Conservation (phyloP, 2,888 invertebrate genomes). For the Nudaria mundana region DNA sequence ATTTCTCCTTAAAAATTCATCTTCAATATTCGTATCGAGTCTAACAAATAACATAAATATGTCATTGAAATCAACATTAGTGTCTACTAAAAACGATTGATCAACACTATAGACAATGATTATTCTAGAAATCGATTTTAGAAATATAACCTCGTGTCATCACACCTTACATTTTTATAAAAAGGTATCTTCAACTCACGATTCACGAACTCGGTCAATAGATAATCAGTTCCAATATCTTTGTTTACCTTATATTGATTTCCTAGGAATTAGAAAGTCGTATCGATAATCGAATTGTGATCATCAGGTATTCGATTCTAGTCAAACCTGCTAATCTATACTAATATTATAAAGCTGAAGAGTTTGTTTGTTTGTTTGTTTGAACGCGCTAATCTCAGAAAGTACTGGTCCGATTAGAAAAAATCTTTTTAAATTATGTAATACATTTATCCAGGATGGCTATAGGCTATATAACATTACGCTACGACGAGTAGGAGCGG, state of each 20-base stretch:
- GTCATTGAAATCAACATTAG: background rate
- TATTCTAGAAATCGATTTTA: background rate
- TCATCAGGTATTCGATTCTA: slow-evolving; percentile 30
- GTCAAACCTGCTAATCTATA: slow-evolving; percentile 24
- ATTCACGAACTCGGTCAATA: slow-evolving; percentile 33
- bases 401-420: no score
- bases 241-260: slow-evolving; percentile 42
- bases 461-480: no score
- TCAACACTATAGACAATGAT: background rate
- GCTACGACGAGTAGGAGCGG: no score
- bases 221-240: slow-evolving; percentile 33
- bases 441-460: background rate
- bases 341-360: no score
- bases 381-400: no score
- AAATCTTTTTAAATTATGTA: no score
- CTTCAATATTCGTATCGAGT: background rate
- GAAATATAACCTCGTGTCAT: slow-evolving; percentile 10
- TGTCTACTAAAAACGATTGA: background rate
- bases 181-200: slow-evolving; percentile 24
- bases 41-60: background rate
- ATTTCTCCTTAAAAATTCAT: background rate
- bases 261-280: slow-evolving; percentile 40
- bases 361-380: no score
- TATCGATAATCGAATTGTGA: slow-evolving; percentile 16
- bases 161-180: slow-evolving; percentile 18